Base-by-base conservation (phyloP, 2,797 vertebrate genomes). In the Danio kyathit region DNA sequence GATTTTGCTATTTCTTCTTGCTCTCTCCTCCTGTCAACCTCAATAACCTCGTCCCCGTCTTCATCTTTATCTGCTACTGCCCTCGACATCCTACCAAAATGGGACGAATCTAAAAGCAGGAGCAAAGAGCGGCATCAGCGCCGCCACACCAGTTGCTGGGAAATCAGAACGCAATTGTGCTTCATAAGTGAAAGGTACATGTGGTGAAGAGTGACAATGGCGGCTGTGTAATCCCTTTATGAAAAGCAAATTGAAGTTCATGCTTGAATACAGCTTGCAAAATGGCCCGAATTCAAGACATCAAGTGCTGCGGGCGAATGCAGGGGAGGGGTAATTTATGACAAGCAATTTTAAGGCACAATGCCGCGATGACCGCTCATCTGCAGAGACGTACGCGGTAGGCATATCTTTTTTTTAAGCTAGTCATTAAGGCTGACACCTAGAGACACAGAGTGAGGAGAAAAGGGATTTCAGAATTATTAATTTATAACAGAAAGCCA, bases 211-310 rank as follows among this genome's bases (percentile, higher is more conserved):
- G 74, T 75, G 74, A 87, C 81, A 83, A 80, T 75, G 85, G 80
- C 71, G 60, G 14, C 81, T 56, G 85, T 79, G 63, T 90, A 89
- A 92, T 92, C 86, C 88, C 81, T 90, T 91, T 89, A 89, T 86
- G 81, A 82, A 89, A 87, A 84, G 84, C 80, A 87, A 89, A 91
- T 88, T 90, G 86, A 85, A 87, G 86, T 88, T 88, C 82, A 89
- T 88, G 87, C 84, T 88, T 90, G 84, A 89, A 86, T 85, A 88
- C 82, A 66, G 82, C 79, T 87, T 63, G 75, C 81, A 88, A 86
- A 91, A 85, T 83, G 82, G 84, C 67, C 79, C 67, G 85, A 83
- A 90, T 87, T 84, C 83, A 90, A 87, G 87, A 89, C 91, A 88
- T 89, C 84, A 88, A 88, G 90, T 86, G 81, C 84, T 52, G 64